Evolutionary conservation across 2,113 vertebrate genomes (phyloP).

Genomic region (Strix aluco): DNA sequence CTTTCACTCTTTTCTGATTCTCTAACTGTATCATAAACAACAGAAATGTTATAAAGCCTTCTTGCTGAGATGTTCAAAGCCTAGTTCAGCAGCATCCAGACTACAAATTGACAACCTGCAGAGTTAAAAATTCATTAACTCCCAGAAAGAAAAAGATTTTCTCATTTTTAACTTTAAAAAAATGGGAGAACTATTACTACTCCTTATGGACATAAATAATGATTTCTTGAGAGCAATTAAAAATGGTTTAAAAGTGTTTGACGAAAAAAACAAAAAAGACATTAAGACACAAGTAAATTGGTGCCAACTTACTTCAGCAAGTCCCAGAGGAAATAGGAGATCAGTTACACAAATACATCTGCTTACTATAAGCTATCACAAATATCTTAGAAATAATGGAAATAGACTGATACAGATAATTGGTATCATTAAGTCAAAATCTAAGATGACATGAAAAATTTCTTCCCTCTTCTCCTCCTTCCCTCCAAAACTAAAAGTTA

Average conservation of each 20-base stretch:
- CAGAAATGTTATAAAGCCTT: neutral
- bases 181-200: neutral
- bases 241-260: neutral
- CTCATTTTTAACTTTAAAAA: neutral
- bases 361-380: neutral
- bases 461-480: neutral
- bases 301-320: neutral
- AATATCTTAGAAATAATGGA: constrained; percentile 12
- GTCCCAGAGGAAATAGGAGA: neutral
- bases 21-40: neutral
- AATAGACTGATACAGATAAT: neutral
- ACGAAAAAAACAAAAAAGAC: neutral
- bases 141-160: neutral
- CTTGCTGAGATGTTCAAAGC: neutral
- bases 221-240: neutral
- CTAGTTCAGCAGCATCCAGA: neutral
- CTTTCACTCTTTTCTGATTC: neutral
- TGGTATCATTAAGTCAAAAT: neutral
- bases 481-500: neutral
- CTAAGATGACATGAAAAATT: neutral
- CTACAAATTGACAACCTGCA: neutral
- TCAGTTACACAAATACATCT: neutral
- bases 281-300: neutral
- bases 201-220: neutral
- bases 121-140: constrained; percentile 11